Evolutionary conservation across 1,140 invertebrate species (phyloP).

Genomic region (Dysdera silvatica): DNA sequence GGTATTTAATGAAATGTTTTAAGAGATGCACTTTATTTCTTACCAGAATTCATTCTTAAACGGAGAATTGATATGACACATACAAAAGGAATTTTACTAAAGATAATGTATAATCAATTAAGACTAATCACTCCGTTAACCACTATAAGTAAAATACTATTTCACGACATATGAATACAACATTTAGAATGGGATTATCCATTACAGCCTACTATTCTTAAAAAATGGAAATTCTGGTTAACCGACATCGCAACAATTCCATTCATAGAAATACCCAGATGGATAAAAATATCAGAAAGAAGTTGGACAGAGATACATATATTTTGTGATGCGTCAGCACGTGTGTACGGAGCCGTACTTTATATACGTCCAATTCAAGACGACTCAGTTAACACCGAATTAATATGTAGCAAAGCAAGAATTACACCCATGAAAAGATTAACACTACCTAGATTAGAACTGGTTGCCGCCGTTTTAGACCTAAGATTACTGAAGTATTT

Average conservation of each 20-base stretch:
- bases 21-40: too few species aligned
- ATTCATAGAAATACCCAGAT: not conserved
- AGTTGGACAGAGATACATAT: not conserved
- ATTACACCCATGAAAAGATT: not conserved
- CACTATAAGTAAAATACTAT: not conserved
- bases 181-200: not conserved
- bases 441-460: not conserved
- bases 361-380: not conserved
- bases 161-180: slow-evolving; percentile 2
- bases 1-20: too few species aligned
- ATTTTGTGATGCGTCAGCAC: not conserved
- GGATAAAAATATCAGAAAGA: not conserved
- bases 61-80: not conserved
- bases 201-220: not conserved
- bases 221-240: not conserved
- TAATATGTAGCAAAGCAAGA: not conserved
- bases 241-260: not conserved
- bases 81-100: not conserved
- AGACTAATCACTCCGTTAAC: not conserved
- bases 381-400: not conserved
- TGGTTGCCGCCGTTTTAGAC: not conserved
- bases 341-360: not conserved
- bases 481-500: slow-evolving; percentile 3
- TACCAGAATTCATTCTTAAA: too few species aligned
- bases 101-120: not conserved